Evolutionary conservation across 2,113 vertebrate genomes (phyloP).

Genomic region (Thryonomys swinderianus): DNA sequence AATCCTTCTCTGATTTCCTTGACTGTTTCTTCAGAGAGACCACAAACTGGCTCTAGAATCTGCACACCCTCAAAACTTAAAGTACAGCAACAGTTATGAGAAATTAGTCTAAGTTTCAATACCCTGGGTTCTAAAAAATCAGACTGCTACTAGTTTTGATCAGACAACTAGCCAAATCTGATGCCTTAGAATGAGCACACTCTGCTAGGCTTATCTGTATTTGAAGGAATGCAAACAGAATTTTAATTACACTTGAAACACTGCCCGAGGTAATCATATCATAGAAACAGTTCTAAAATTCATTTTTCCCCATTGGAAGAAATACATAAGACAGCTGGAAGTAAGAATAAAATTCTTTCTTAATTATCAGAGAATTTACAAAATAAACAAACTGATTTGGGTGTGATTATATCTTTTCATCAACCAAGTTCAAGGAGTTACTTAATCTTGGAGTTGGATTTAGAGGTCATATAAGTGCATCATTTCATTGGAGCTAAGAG

Average conservation of each 20-base stretch:
- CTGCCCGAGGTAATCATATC: slow-evolving; percentile 69
- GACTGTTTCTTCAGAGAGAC: neutral
- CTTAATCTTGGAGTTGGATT: neutral
- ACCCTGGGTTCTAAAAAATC: neutral
- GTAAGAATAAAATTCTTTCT: slow-evolving; percentile 51
- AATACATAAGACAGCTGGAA: slow-evolving; percentile 65
- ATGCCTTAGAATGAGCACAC: neutral
- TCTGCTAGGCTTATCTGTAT: slow-evolving; percentile 35
- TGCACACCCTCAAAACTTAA: neutral
- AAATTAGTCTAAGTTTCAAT: slow-evolving; percentile 38
- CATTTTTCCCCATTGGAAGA: neutral
- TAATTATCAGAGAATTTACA: slow-evolving; percentile 54
- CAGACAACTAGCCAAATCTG: slow-evolving; percentile 15
- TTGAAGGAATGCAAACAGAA: slow-evolving; percentile 70
- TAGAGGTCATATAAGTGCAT: neutral
- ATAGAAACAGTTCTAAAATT: slow-evolving; percentile 68
- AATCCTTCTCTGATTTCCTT: neutral
- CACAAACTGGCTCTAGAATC: neutral
- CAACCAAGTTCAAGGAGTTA: slow-evolving; percentile 6
- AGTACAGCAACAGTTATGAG: neutral
- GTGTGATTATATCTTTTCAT: slow-evolving; percentile 29
- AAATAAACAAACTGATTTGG: slow-evolving; percentile 50
- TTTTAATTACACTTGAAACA: slow-evolving; percentile 79
- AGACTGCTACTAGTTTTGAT: neutral
- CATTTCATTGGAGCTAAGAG: neutral